Base-by-base conservation (phyloP, 2,797 vertebrate genomes). In the Hipposideros larvatus region DNA sequence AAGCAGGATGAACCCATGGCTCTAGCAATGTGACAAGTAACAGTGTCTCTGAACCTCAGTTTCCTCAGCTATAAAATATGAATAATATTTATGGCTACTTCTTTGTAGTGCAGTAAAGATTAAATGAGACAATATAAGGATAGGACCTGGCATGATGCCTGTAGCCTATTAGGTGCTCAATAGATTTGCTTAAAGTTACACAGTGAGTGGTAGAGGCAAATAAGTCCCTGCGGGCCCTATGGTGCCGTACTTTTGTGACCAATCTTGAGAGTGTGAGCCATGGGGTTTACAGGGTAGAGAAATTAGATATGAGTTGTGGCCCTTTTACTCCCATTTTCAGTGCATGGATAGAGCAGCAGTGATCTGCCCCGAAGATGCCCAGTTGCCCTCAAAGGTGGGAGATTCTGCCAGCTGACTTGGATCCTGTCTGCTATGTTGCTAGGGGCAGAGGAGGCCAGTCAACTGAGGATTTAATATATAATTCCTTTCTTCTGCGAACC, bases 41-140 rank as follows among this genome's bases (percentile, higher is more conserved):
- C 1, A 13, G 18, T 57, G 70, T 86, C 59, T 80, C 87, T 66
- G 59, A 87, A 70, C 16, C 16, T 21, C 51, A 22, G 71, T 83
- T 89, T 87, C 79, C n/a, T 84, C 24, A 59, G 59, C 68, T 88
- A 65, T 86, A 70, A 87, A 92, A 68, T 41, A 90, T 48, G 59
- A 73, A 66, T 57, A 28, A 55, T 65, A 55, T 73, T 41, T 86
- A 88, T 41, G 55, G 11, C 13, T 41, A 87, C 55, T 78, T 91
- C 87, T 87, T 59, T 73, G 66, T 57, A 46, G 61, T 83, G 3
- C 43, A n/a, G n/a, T 82, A 51, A 95, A 97, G 68, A 92, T 57
- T 31, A 31, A 79, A 43, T 6, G 48, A 90, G 66, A 59, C 11
- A 65, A n/a, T 88, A 28, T 15, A 66, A 83, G 48, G 46, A 90